Conservation (phyloP, 2,797 vertebrate genomes). For the Gallirallus australis region DNA sequence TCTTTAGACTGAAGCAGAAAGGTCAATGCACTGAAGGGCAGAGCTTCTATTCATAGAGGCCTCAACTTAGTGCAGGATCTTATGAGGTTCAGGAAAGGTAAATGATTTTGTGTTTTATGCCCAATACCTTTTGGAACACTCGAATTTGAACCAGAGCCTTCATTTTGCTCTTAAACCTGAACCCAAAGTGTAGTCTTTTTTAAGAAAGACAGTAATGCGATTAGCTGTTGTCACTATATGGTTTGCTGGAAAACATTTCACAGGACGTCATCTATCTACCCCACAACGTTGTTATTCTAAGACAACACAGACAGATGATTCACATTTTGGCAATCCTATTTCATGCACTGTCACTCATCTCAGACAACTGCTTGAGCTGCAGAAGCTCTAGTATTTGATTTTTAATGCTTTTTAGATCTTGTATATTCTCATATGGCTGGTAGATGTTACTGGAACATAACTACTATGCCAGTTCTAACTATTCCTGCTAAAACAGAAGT, state of each 20-base stretch:
- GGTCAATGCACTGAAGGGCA: not conserved
- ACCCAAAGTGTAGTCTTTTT: not conserved
- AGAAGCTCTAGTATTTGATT: not conserved
- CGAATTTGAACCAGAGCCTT: not conserved
- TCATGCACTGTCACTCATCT: constrained; percentile 18
- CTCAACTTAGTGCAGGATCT: not conserved
- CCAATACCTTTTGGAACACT: not conserved
- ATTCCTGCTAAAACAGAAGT: not conserved
- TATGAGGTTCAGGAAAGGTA: not conserved
- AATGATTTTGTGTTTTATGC: not conserved
- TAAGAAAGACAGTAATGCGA: not conserved
- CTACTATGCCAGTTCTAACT: not conserved
- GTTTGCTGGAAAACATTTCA: constrained; percentile 17
- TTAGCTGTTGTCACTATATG: not conserved
- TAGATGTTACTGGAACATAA: not conserved
- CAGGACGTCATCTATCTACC: rapidly evolving
- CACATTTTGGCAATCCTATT: constrained; percentile 30
- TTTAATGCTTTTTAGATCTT: not conserved
- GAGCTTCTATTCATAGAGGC: not conserved
- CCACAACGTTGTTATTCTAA: not conserved
- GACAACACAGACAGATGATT: not conserved
- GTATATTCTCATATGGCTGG: not conserved
- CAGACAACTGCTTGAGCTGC: not conserved
- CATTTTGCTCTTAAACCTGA: not conserved
- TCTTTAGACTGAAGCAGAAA: not conserved